A percentile compares a stretch with the other conserved stretches of the same genome.
phyloP scores from a whole-genome alignment of 2,888 invertebrate genomes.

The Oligia fasciuncula region DNA sequence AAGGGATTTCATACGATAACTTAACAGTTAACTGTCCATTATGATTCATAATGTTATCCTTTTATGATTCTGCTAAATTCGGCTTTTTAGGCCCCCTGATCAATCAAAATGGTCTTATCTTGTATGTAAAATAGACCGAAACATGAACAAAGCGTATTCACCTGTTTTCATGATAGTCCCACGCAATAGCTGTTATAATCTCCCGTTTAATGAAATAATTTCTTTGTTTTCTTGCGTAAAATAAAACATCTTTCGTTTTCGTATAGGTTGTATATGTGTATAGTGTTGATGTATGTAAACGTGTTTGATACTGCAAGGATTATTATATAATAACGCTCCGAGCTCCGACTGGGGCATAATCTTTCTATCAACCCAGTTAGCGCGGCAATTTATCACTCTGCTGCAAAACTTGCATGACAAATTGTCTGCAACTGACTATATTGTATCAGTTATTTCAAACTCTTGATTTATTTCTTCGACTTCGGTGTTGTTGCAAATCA shows the following conservation, averaged over 20 bases:
- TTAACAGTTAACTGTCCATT: too few species aligned
- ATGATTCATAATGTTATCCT: too few species aligned
- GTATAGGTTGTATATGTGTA: neutral
- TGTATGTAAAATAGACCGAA: neutral
- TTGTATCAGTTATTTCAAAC: conserved; percentile 27
- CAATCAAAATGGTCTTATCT: neutral
- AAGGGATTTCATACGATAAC: too few species aligned
- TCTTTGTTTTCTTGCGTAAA: conserved; percentile 16
- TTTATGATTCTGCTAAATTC: too few species aligned
- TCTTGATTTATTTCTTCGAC: conserved; percentile 13
- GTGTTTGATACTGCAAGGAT: conserved; percentile 26
- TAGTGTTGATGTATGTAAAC: neutral
- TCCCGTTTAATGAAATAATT: neutral
- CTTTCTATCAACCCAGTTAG: conserved; percentile 60
- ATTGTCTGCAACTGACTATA: conserved; percentile 23
- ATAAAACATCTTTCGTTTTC: conserved; percentile 7
- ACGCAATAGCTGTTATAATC: conserved; percentile 12
- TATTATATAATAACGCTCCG: conserved; percentile 37
- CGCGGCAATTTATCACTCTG: conserved; percentile 52
- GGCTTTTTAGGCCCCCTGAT: neutral
- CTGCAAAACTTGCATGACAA: conserved; percentile 44
- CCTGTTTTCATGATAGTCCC: neutral
- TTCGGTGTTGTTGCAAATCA: neutral
- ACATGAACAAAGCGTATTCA: neutral
- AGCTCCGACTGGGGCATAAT: conserved; percentile 29